Percentiles rank a stretch among this genome's conserved stretches.
These are phyloP conservation scores for Galbula dea DNA, from an alignment of 2,113 vertebrate species.

Conservation along the genomic window DNA sequence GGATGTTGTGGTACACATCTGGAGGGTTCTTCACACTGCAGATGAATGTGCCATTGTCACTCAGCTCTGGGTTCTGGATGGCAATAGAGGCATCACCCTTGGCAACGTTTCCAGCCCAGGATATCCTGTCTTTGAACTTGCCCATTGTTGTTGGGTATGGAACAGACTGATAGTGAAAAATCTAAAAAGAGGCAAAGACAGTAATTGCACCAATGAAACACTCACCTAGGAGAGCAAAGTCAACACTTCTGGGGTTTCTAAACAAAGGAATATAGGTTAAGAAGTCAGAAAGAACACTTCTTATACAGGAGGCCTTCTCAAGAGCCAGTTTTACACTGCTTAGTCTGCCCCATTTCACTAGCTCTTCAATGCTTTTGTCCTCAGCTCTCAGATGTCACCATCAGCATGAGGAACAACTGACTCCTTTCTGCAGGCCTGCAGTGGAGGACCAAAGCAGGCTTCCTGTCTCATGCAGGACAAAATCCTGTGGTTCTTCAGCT, in stretches of 20 bases:
- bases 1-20: constrained; percentile 86
- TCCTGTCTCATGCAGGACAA: background rate
- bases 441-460: background rate
- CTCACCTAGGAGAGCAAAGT: background rate
- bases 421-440: background rate
- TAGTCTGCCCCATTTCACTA: background rate
- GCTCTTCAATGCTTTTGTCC: background rate
- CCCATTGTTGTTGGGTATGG: constrained; percentile 72
- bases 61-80: constrained; percentile 73
- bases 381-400: background rate
- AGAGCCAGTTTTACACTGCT: background rate
- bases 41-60: constrained; percentile 89
- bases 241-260: background rate
- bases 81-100: constrained; percentile 82
- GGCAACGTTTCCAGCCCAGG: constrained; percentile 80
- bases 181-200: constrained; percentile 60
- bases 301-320: background rate
- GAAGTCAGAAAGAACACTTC: background rate
- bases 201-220: background rate
- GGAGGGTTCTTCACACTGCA: constrained; percentile 92
- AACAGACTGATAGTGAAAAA: constrained; percentile 86
- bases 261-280: background rate
- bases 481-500: background rate
- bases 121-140: constrained; percentile 80
- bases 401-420: no score